Conservation (phyloP, 2,888 invertebrate genomes). For the Thysanoteuthis rhombus region DNA sequence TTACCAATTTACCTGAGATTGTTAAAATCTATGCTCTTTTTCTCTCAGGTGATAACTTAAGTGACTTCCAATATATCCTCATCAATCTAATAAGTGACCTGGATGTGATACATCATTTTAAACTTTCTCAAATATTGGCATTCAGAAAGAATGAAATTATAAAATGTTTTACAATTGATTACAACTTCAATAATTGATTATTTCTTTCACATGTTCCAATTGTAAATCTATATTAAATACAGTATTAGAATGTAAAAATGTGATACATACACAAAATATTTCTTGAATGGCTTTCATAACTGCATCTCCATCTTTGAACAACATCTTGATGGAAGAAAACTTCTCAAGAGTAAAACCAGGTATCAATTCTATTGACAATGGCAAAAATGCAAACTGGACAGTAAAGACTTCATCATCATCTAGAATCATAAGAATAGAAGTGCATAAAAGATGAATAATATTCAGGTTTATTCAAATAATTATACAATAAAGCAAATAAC, state of each 20-base stretch:
- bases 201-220: no score
- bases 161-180: no score
- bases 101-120: no score
- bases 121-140: no score
- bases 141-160: no score
- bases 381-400: background rate
- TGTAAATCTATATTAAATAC: no score
- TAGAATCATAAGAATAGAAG: background rate
- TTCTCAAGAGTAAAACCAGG: constrained; percentile 20
- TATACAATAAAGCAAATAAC: background rate
- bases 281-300: background rate
- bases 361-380: background rate
- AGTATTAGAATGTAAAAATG: background rate
- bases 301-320: background rate
- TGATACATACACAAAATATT: constrained; percentile 19
- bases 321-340: background rate
- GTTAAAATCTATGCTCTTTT: no score
- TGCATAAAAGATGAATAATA: background rate
- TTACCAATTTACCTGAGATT: no score
- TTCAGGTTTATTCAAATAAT: background rate
- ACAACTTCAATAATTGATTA: no score
- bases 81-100: no score
- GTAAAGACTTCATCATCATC: background rate
- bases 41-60: no score
- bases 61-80: no score